Conservation (phyloP, 2,888 invertebrate genomes). For the Apodemia mormo region DNA sequence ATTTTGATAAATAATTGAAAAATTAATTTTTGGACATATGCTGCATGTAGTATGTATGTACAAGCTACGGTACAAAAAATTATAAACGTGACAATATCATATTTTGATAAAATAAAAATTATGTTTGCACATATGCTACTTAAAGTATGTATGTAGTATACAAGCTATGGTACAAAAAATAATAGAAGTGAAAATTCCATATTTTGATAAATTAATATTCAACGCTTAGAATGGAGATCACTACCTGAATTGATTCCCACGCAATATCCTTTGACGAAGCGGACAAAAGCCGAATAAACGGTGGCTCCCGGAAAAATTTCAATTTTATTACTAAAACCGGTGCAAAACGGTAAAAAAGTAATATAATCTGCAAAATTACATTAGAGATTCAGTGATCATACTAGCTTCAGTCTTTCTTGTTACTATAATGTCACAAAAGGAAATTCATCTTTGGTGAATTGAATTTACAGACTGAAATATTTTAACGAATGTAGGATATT, state of each 20-base stretch:
- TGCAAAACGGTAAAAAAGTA: constrained; percentile 38
- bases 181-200: constrained; percentile 28
- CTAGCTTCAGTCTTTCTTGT: background rate
- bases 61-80: too few species aligned
- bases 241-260: constrained; percentile 76
- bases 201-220: constrained; percentile 64
- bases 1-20: too few species aligned
- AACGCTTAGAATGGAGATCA: constrained; percentile 51
- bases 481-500: background rate
- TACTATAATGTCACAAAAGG: constrained; percentile 15
- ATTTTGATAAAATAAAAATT: too few species aligned
- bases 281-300: constrained; percentile 72
- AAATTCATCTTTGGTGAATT: background rate
- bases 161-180: too few species aligned
- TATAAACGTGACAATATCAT: too few species aligned
- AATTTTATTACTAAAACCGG: constrained; percentile 62
- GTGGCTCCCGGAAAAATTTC: constrained; percentile 61
- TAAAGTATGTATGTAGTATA: too few species aligned
- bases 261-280: constrained; percentile 72
- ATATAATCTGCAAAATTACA: constrained; percentile 32
- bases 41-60: too few species aligned
- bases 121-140: too few species aligned
- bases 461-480: background rate
- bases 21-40: too few species aligned
- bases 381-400: constrained; percentile 29